Conservation (phyloP, 2,888 invertebrate species). For the Loripinus fragilis region DNA sequence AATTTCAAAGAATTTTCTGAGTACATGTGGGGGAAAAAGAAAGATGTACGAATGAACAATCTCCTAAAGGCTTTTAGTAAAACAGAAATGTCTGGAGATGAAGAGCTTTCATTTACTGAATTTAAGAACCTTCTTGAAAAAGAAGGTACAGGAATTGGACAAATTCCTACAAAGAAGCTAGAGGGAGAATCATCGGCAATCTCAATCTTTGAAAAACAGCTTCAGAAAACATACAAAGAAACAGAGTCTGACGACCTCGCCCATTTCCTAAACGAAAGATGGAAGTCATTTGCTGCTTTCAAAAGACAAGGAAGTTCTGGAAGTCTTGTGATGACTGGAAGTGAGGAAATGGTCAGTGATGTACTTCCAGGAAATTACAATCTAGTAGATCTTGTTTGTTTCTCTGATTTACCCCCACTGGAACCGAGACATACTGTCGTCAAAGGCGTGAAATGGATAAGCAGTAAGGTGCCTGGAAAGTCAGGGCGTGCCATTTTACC, state of each 20-base stretch:
- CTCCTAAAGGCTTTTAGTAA: constrained; percentile 45
- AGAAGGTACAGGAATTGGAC: constrained; percentile 9
- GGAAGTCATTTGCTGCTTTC: constrained; percentile 58
- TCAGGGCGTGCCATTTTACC: constrained; percentile 59
- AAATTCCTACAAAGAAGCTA: constrained; percentile 1
- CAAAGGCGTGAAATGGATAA: constrained; percentile 50
- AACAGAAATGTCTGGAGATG: constrained; percentile 31
- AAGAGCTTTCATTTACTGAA: constrained; percentile 43
- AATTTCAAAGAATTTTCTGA: constrained; percentile 60
- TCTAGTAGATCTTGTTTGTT: constrained; percentile 55
- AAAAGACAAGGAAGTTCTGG: constrained; percentile 49
- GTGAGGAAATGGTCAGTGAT: constrained; percentile 54
- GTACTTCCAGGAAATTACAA: constrained; percentile 54
- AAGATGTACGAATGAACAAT: constrained; percentile 27
- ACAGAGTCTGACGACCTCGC: constrained; percentile 42
- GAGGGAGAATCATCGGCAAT: constrained; percentile 12
- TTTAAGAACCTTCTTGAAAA: constrained; percentile 45
- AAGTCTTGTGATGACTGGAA: constrained; percentile 51
- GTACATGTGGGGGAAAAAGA: constrained; percentile 43
- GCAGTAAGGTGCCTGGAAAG: constrained; percentile 31
- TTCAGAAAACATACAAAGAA: constrained; percentile 30
- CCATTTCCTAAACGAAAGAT: constrained; percentile 45
- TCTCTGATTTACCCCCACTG: constrained; percentile 53
- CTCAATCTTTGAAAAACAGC: constrained; percentile 26
- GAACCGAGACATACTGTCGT: constrained; percentile 49